A percentile compares a stretch with the other conserved stretches of the same genome.
Evolutionary conservation across 2,113 vertebrate genomes (phyloP).

Genomic region (Amia ocellicauda): DNA sequence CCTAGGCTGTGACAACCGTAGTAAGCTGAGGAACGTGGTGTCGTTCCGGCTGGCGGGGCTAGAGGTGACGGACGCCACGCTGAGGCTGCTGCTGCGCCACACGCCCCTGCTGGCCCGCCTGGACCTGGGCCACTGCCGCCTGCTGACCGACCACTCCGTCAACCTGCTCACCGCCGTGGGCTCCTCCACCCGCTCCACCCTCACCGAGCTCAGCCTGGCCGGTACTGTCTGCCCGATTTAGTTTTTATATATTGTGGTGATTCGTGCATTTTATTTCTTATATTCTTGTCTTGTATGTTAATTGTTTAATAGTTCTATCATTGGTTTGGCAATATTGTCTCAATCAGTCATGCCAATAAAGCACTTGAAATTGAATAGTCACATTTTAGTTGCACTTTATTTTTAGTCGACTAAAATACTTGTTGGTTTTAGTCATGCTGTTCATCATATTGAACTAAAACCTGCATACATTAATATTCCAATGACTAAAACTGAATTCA

Average conservation of each 20-base stretch:
- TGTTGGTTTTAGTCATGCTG: too few species aligned
- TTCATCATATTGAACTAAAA: too few species aligned
- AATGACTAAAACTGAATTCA: too few species aligned
- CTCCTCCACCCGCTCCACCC: slow-evolving; percentile 91
- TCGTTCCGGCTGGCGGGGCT: slow-evolving; percentile 89
- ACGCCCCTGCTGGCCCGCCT: slow-evolving; percentile 93
- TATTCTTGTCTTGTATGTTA: not conserved
- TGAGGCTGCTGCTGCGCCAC: slow-evolving; percentile 93
- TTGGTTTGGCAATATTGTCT: not conserved
- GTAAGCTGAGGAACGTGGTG: slow-evolving; percentile 90
- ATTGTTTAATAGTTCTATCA: not conserved
- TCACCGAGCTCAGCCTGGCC: slow-evolving; percentile 91
- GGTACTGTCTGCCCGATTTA: slow-evolving; percentile 68
- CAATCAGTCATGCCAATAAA: too few species aligned
- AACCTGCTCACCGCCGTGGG: slow-evolving; percentile 94
- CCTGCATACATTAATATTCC: too few species aligned
- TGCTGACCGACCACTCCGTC: slow-evolving; percentile 89
- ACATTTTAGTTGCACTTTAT: too few species aligned
- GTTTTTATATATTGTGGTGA: too few species aligned
- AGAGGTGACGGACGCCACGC: slow-evolving; percentile 89
- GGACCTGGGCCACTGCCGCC: slow-evolving; percentile 92
- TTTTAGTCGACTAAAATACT: too few species aligned
- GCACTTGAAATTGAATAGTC: too few species aligned
- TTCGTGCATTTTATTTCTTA: not conserved
- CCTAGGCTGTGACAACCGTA: slow-evolving; percentile 91